These are phyloP conservation scores for Rachycentron canadum DNA, from an alignment of 2,797 vertebrate species.

Conservation along the genomic window DNA sequence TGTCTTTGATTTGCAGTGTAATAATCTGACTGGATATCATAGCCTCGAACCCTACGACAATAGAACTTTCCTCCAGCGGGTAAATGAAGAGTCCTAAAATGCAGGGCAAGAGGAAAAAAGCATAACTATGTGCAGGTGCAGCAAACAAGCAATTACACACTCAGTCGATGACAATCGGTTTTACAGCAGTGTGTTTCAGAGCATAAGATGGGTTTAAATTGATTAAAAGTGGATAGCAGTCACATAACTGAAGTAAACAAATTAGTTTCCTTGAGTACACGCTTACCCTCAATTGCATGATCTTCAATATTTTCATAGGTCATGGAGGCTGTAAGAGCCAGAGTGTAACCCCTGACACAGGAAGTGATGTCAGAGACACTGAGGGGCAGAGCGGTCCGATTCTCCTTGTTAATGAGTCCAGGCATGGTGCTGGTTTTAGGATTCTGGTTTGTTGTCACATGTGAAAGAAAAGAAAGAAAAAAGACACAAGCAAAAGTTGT, in stretches of 20 bases:
- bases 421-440: slow-evolving; percentile 86
- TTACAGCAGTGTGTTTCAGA: slow-evolving; percentile 24
- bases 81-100: slow-evolving; percentile 94
- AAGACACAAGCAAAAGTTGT: slow-evolving; percentile 7
- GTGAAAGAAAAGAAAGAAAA: slow-evolving; percentile 15
- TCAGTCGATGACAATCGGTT: slow-evolving; percentile 22
- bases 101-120: slow-evolving; percentile 12
- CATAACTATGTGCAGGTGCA: not conserved
- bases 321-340: slow-evolving; percentile 94
- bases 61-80: slow-evolving; percentile 91
- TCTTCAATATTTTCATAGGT: slow-evolving; percentile 94
- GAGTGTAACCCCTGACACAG: slow-evolving; percentile 93
- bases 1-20: slow-evolving; percentile 96
- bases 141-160: slow-evolving; percentile 36
- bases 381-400: slow-evolving; percentile 88
- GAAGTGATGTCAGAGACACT: slow-evolving; percentile 91
- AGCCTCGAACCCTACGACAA: slow-evolving; percentile 94
- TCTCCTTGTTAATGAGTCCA: slow-evolving; percentile 91
- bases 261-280: not conserved
- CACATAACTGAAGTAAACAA: slow-evolving; percentile 8
- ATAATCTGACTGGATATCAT: slow-evolving; percentile 89
- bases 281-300: slow-evolving; percentile 92
- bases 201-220: slow-evolving; percentile 3
- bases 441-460: slow-evolving; percentile 49
- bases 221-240: not conserved